Evolutionary conservation across 1,140 invertebrate genomes (phyloP).

Genomic region (Bradynema listronoti): DNA sequence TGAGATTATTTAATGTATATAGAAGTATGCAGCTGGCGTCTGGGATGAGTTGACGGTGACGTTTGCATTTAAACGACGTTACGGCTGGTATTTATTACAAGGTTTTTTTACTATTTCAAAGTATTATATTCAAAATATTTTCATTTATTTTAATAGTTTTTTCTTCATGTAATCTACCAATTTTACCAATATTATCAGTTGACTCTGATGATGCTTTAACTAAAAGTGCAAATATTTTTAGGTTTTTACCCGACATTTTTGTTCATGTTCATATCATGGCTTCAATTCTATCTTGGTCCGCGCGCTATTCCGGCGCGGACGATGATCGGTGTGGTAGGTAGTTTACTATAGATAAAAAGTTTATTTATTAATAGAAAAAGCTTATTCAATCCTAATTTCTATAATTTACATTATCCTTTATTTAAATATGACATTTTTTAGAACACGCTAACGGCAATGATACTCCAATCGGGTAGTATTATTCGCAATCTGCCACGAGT

Average conservation of each 20-base stretch:
- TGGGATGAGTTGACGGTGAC: constrained; percentile 57
- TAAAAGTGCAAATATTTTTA: constrained; percentile 7
- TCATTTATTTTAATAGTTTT: too few relatives aligned
- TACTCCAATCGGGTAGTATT: constrained; percentile 54
- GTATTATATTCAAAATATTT: constrained; percentile 4
- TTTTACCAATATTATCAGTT: constrained; percentile 30
- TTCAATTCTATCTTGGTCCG: constrained; percentile 55
- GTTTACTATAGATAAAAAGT: too few relatives aligned
- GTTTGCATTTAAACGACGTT: constrained; percentile 50
- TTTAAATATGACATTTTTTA: constrained; percentile 5
- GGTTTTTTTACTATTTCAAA: constrained; percentile 23
- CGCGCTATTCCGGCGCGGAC: constrained; percentile 56
- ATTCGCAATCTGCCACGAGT: constrained; percentile 56
- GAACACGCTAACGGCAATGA: constrained; percentile 57
- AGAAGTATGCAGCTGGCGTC: constrained; percentile 47
- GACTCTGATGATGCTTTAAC: background rate
- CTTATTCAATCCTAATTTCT: constrained; percentile 6
- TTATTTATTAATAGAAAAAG: too few relatives aligned
- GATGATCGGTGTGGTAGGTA: constrained; percentile 50
- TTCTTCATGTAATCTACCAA: too few relatives aligned
- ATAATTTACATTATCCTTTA: background rate
- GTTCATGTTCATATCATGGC: constrained; percentile 57
- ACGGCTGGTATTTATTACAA: constrained; percentile 57
- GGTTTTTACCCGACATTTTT: constrained; percentile 48
- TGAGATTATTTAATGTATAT: constrained; percentile 16